phyloP scores from a whole-genome alignment of 2,888 invertebrate genomes.

The Agrotis ipsilon region DNA sequence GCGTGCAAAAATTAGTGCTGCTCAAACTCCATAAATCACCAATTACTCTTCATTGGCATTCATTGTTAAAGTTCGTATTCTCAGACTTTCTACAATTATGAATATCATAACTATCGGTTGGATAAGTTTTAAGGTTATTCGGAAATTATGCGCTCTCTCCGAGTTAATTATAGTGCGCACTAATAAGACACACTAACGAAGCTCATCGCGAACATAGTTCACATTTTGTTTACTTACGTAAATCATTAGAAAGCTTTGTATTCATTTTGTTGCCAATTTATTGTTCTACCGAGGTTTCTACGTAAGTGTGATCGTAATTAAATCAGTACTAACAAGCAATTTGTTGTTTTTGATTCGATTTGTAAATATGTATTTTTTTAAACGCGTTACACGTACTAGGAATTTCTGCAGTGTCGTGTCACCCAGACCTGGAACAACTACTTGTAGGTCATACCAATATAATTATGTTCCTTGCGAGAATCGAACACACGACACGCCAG shows the following conservation, averaged over 20 bases:
- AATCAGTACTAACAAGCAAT: neutral
- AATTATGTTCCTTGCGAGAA: no score
- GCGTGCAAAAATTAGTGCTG: no score
- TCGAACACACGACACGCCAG: no score
- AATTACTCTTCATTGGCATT: conserved; percentile 10
- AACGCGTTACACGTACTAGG: no score
- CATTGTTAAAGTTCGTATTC: conserved; percentile 15
- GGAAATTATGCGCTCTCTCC: conserved; percentile 59
- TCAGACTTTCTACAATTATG: conserved; percentile 51
- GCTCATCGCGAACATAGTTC: conserved; percentile 34
- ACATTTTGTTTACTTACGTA: conserved; percentile 46
- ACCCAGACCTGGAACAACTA: no score
- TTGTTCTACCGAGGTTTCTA: conserved; percentile 18
- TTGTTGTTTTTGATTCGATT: neutral
- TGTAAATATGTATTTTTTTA: no score
- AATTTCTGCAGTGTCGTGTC: no score
- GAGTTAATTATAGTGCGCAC: conserved; percentile 57
- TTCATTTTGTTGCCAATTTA: conserved; percentile 10
- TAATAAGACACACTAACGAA: conserved; percentile 57
- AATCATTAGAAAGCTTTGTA: conserved; percentile 52
- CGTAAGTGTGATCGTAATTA: neutral
- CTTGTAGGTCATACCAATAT: no score
- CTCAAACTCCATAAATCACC: neutral
- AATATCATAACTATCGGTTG: conserved; percentile 50
- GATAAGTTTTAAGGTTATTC: conserved; percentile 58